Percentiles rank a stretch among this genome's conserved stretches.
These are phyloP conservation scores for Catharus bicknelli DNA, from an alignment of 2,113 vertebrate species.

Conservation along the genomic window DNA sequence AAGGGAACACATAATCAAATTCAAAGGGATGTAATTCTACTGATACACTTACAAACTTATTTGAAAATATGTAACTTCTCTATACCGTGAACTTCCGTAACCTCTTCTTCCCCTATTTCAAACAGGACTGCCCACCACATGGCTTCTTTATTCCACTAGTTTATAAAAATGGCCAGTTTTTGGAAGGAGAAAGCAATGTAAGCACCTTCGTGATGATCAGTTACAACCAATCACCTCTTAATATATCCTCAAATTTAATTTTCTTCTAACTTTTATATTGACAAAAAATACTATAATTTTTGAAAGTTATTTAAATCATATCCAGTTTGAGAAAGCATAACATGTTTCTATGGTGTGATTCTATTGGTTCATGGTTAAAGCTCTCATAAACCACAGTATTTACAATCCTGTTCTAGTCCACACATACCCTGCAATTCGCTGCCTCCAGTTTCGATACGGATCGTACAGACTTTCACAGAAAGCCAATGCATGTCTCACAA, in stretches of 20 bases:
- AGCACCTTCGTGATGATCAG: not conserved
- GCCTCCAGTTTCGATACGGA: conserved; percentile 95
- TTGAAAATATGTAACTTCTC: not conserved
- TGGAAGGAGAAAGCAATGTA: not conserved
- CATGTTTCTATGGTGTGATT: not conserved
- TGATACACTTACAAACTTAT: not conserved
- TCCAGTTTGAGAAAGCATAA: not conserved
- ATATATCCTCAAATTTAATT: not conserved
- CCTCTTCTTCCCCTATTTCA: not conserved
- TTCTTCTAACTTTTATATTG: not conserved
- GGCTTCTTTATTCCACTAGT: not conserved
- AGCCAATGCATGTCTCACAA: conserved; percentile 91
- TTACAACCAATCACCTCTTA: not conserved
- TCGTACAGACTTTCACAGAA: conserved; percentile 98
- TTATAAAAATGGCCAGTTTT: not conserved
- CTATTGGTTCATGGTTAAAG: not conserved
- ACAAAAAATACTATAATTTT: not conserved
- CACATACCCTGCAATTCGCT: conserved; percentile 86
- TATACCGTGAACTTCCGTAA: not conserved
- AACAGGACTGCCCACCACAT: no score
- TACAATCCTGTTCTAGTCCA: not conserved
- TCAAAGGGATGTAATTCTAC: not conserved
- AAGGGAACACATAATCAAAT: not conserved
- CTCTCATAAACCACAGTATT: not conserved
- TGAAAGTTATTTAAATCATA: not conserved